Percentiles rank a stretch among this genome's conserved stretches.
These are phyloP conservation scores for Listronotus oregonensis DNA, from an alignment of 1,140 invertebrate species.

Conservation along the genomic window DNA sequence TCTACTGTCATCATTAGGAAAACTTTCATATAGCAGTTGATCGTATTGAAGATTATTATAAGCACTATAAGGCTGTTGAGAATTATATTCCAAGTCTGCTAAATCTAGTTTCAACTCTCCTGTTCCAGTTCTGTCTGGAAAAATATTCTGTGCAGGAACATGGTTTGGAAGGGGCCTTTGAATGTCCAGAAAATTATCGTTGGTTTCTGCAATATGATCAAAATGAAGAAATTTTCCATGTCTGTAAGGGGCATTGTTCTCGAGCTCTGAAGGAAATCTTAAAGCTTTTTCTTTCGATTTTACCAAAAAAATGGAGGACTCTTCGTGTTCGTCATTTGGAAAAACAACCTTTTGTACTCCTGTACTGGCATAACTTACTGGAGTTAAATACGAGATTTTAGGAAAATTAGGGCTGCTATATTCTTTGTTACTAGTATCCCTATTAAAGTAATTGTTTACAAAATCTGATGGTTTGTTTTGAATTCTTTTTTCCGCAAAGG, in stretches of 20 bases:
- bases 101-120: constrained; percentile 54
- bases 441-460: not conserved
- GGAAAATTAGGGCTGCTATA: constrained; percentile 10
- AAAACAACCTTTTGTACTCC: not conserved
- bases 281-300: constrained; percentile 2
- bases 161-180: constrained; percentile 47
- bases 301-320: not conserved
- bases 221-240: constrained; percentile 35
- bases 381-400: not conserved
- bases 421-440: not conserved
- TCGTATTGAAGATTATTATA: constrained; percentile 12
- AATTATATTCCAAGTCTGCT: constrained; percentile 28
- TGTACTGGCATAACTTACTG: not conserved
- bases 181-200: constrained; percentile 39
- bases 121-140: constrained; percentile 56
- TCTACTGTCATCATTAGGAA: constrained; percentile 12
- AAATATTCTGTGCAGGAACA: constrained; percentile 49
- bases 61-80: constrained; percentile 5
- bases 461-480: constrained; percentile 32
- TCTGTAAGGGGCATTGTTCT: constrained; percentile 24
- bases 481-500: constrained; percentile 39
- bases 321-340: not conserved
- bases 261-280: constrained; percentile 31
- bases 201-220: constrained; percentile 17
- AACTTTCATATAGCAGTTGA: constrained; percentile 26